Conservation (phyloP, 1,140 invertebrate genomes). For the Microplitis mediator region DNA sequence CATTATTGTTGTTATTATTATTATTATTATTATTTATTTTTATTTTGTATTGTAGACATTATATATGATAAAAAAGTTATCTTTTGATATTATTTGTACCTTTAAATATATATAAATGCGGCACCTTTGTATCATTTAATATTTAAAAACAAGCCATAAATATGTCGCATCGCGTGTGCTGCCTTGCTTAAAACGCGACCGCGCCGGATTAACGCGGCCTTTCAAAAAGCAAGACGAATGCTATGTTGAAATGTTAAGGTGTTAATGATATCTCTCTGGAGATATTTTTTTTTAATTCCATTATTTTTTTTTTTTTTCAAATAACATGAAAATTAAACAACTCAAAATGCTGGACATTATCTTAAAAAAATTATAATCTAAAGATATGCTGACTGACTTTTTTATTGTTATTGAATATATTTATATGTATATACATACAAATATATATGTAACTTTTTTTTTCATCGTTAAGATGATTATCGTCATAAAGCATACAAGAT, state of each 20-base stretch:
- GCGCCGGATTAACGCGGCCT: slow-evolving; percentile 35
- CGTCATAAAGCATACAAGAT: neutral
- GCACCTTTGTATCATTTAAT: slow-evolving; percentile 59
- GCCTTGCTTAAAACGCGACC: slow-evolving; percentile 49
- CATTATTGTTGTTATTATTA: neutral
- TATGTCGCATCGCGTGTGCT: slow-evolving; percentile 55
- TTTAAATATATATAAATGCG: slow-evolving; percentile 29
- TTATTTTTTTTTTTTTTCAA: neutral
- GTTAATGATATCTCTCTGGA: slow-evolving; percentile 57
- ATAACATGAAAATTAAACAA: neutral
- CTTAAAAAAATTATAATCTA: neutral
- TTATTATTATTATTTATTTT: neutral
- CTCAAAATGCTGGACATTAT: too few species aligned
- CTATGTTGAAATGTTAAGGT: slow-evolving; percentile 58
- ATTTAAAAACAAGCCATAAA: slow-evolving; percentile 64
- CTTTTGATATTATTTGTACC: neutral
- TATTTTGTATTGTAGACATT: neutral
- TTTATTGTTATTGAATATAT: too few species aligned
- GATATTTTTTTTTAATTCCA: neutral
- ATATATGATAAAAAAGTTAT: neutral
- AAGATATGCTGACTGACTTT: too few species aligned
- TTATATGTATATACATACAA: too few species aligned
- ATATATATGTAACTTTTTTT: too few species aligned
- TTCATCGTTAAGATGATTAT: too few species aligned
- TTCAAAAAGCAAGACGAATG: slow-evolving; percentile 57